phyloP scores from a whole-genome alignment of 2,113 vertebrate species.

The Pseudopodoces humilis region DNA sequence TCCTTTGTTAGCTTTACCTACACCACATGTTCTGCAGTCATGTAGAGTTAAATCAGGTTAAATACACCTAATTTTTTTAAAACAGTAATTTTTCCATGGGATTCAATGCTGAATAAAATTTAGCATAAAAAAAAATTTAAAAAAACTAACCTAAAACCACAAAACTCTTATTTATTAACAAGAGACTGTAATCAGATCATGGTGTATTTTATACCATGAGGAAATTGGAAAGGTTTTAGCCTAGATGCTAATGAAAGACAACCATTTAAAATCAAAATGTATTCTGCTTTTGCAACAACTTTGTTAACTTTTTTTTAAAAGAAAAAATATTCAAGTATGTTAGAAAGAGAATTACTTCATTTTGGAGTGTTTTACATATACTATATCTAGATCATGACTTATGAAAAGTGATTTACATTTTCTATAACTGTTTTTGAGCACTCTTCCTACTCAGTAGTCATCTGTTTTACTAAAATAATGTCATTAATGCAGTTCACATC shows the following conservation, averaged over 20 bases:
- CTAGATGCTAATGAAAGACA: not conserved
- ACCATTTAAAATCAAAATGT: not conserved
- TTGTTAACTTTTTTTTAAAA: not conserved
- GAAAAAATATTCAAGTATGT: not conserved
- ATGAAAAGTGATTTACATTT: not conserved
- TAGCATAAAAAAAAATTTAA: not conserved
- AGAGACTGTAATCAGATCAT: not conserved
- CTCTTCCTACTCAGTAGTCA: not conserved
- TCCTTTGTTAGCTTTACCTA: not conserved
- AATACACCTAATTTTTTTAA: not conserved
- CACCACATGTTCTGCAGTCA: conserved; percentile 50
- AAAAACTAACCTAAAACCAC: not conserved
- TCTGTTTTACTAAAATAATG: not conserved
- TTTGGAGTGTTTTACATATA: not conserved
- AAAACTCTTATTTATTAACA: not conserved
- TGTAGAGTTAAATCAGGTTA: not conserved
- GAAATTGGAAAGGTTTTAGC: not conserved
- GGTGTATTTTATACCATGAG: not conserved
- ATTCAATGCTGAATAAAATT: not conserved
- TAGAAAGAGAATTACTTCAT: not conserved
- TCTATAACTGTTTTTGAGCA: not conserved
- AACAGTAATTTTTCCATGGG: not conserved
- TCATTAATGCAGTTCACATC: not conserved
- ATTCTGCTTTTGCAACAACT: not conserved
- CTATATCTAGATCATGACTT: not conserved